These are phyloP conservation scores for Parus major DNA, from an alignment of 2,113 vertebrate genomes.

Conservation along the genomic window DNA sequence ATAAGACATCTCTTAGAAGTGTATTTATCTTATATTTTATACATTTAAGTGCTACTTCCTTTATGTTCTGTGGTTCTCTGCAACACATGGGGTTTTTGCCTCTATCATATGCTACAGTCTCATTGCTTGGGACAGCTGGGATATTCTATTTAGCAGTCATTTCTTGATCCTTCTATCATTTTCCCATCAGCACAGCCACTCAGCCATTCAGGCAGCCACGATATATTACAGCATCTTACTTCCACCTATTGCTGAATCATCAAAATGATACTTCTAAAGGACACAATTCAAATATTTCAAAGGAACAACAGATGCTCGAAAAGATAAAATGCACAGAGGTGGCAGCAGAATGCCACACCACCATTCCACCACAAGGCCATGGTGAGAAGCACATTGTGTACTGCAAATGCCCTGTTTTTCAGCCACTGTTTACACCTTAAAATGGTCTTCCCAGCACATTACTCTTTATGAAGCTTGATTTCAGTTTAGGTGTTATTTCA, in stretches of 20 bases:
- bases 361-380: neutral
- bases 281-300: neutral
- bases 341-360: neutral
- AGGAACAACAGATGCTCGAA: neutral
- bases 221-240: neutral
- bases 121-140: neutral
- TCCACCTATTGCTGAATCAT: accelerated
- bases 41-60: neutral
- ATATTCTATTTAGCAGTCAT: neutral
- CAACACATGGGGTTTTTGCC: neutral
- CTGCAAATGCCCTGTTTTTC: neutral
- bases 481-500: neutral
- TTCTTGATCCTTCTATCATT: neutral
- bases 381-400: neutral
- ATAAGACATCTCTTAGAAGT: neutral
- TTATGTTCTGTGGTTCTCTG: neutral
- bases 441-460: neutral
- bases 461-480: neutral
- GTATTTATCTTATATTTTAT: neutral
- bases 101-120: neutral
- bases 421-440: neutral
- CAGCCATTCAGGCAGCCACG: neutral
- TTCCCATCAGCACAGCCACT: neutral
- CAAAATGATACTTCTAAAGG: neutral
- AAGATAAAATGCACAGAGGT: neutral